phyloP scores from a whole-genome alignment of 1,140 invertebrate species.

The Lordiphosa stackelbergi region DNA sequence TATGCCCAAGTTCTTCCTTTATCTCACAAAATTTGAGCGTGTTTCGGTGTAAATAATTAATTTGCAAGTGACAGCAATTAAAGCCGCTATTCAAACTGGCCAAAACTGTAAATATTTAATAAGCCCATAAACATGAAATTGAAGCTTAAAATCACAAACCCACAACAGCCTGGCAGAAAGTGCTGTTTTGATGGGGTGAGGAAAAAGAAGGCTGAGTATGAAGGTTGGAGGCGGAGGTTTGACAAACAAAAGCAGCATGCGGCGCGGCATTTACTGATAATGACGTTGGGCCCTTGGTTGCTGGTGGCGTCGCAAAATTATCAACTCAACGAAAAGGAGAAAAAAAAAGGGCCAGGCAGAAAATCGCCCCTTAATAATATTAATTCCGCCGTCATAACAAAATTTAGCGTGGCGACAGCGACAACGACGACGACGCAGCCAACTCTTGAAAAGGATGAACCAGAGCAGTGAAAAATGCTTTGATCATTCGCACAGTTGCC shows the following conservation, averaged over 20 bases:
- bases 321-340: constrained; percentile 43
- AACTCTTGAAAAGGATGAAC: constrained; percentile 31
- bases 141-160: constrained; percentile 14
- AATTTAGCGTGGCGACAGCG: constrained; percentile 59
- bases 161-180: not conserved
- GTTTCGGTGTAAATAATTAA: constrained; percentile 63
- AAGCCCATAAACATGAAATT: constrained; percentile 47
- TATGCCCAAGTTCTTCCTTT: not conserved
- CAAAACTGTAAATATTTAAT: constrained; percentile 69
- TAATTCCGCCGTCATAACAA: constrained; percentile 74
- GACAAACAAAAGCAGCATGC: constrained; percentile 52
- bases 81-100: constrained; percentile 64
- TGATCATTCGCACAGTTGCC: constrained; percentile 61
- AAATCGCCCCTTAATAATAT: constrained; percentile 71
- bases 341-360: constrained; percentile 35
- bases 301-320: constrained; percentile 54
- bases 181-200: not conserved
- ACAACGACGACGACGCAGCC: not conserved
- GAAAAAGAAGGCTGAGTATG: not conserved
- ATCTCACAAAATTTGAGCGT: constrained; percentile 4
- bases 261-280: constrained; percentile 53
- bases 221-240: constrained; percentile 10
- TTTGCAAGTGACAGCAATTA: constrained; percentile 70
- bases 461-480: constrained; percentile 59
- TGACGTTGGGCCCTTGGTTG: constrained; percentile 33